Evolutionary conservation across 2,113 vertebrate genomes (phyloP).

Genomic region (Cyprinodon brontotheroides): DNA sequence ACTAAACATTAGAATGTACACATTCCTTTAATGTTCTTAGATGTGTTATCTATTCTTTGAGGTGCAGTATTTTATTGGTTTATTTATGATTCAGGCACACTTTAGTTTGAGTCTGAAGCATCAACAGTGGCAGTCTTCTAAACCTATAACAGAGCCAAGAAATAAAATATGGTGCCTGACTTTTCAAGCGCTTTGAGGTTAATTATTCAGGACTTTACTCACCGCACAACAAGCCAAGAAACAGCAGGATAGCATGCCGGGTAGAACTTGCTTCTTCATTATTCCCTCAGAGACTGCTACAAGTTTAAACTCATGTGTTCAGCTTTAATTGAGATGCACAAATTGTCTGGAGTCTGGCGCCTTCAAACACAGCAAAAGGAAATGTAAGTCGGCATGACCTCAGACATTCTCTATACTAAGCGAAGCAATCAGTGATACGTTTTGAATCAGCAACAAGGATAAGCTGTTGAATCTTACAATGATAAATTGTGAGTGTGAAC

Average conservation of each 20-base stretch:
- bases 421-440: constrained; percentile 40
- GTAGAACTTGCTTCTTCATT: constrained; percentile 47
- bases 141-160: constrained; percentile 26
- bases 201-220: constrained; percentile 72
- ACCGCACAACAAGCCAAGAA: constrained; percentile 50
- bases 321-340: constrained; percentile 70
- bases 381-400: constrained; percentile 47
- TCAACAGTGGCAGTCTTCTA: constrained; percentile 28
- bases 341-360: constrained; percentile 48
- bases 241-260: constrained; percentile 46
- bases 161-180: constrained; percentile 45
- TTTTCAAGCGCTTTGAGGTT: constrained; percentile 64
- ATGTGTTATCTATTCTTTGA: neutral
- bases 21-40: neutral
- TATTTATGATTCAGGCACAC: neutral
- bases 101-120: neutral
- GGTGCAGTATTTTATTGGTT: neutral
- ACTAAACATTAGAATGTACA: neutral
- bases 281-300: constrained; percentile 71
- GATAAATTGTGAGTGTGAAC: constrained; percentile 28
- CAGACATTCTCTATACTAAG: constrained; percentile 8
- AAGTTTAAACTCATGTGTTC: constrained; percentile 69
- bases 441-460: constrained; percentile 50
- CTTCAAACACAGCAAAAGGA: constrained; percentile 28
- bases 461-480: constrained; percentile 42